Percentiles rank a stretch among this genome's conserved stretches.
phyloP scores from a whole-genome alignment of 2,888 invertebrate genomes.

The Cheilosia scutellata region DNA sequence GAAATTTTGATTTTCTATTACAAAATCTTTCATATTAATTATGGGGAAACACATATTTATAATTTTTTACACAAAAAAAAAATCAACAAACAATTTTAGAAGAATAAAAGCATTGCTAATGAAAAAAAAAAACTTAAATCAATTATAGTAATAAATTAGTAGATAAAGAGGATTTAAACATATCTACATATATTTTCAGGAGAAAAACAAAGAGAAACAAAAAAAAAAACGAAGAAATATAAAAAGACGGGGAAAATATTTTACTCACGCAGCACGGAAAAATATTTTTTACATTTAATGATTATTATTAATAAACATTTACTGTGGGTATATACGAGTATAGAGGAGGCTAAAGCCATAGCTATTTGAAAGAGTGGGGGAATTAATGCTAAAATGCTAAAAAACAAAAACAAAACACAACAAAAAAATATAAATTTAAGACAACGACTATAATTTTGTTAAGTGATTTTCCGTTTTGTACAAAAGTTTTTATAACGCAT shows the following conservation, averaged over 20 bases:
- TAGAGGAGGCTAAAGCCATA: slow-evolving; percentile 60
- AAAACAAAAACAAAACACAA: slow-evolving; percentile 31
- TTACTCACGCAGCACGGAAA: slow-evolving; percentile 49
- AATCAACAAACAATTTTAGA: neutral
- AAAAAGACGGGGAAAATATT: slow-evolving; percentile 24
- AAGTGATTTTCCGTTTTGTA: slow-evolving; percentile 38
- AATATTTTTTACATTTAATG: slow-evolving; percentile 26
- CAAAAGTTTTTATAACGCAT: slow-evolving; percentile 22
- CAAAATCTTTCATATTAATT: slow-evolving; percentile 1
- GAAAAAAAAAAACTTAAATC: slow-evolving; percentile 15
- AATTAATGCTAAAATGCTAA: too few species aligned
- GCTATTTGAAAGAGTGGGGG: slow-evolving; percentile 45
- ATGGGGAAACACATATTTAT: slow-evolving; percentile 27
- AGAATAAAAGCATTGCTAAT: slow-evolving; percentile 45
- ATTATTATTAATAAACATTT: slow-evolving; percentile 21
- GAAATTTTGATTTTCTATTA: slow-evolving; percentile 11
- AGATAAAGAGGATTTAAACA: slow-evolving; percentile 34
- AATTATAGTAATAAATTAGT: neutral
- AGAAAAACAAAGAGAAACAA: neutral
- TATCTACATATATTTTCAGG: slow-evolving; percentile 59
- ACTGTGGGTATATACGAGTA: slow-evolving; percentile 51
- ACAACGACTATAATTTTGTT: slow-evolving; percentile 46
- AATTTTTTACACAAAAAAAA: slow-evolving; percentile 7
- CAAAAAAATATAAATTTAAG: slow-evolving; percentile 16
- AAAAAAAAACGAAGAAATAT: neutral